A percentile compares a stretch with the other conserved stretches of the same genome.
Conservation (phyloP, 2,888 invertebrate species). For the Bombylius discolor region DNA sequence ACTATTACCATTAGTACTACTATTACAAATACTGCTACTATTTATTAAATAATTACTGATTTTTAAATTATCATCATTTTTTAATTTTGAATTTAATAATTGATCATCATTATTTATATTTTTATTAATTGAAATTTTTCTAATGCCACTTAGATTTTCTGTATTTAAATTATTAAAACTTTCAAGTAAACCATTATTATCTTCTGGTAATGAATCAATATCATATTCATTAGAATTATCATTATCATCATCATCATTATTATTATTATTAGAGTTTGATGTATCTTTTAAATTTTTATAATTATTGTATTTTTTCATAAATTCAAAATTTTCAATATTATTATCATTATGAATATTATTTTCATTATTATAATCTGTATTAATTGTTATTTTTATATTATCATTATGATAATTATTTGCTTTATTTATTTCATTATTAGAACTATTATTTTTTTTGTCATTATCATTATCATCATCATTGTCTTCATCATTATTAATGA, state of each 20-base stretch:
- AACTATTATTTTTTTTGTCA: background rate
- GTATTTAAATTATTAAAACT: conserved; percentile 23
- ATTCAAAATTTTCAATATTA: background rate
- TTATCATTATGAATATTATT: conserved; percentile 2
- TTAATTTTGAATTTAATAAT: too few relatives aligned
- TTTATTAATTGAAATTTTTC: background rate
- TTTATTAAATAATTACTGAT: background rate
- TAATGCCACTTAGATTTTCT: conserved; percentile 1
- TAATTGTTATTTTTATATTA: conserved; percentile 6
- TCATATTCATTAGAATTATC: background rate
- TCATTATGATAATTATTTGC: conserved; percentile 20
- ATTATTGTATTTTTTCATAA: too few relatives aligned
- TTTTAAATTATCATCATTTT: too few relatives aligned
- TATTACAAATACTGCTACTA: background rate
- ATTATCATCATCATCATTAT: background rate
- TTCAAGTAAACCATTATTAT: conserved; percentile 25
- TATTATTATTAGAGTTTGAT: conserved; percentile 2
- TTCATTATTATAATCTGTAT: background rate
- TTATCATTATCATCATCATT: background rate
- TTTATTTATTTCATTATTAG: conserved; percentile 21
- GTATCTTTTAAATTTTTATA: too few relatives aligned
- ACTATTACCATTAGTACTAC: background rate
- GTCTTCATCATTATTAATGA: background rate
- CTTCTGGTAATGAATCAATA: conserved; percentile 12
- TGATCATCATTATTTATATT: background rate